Evolutionary conservation across 2,888 invertebrate genomes (phyloP), one percentile per base, ranked within the genome.

Genomic region (Volucella bombylans): DNA sequence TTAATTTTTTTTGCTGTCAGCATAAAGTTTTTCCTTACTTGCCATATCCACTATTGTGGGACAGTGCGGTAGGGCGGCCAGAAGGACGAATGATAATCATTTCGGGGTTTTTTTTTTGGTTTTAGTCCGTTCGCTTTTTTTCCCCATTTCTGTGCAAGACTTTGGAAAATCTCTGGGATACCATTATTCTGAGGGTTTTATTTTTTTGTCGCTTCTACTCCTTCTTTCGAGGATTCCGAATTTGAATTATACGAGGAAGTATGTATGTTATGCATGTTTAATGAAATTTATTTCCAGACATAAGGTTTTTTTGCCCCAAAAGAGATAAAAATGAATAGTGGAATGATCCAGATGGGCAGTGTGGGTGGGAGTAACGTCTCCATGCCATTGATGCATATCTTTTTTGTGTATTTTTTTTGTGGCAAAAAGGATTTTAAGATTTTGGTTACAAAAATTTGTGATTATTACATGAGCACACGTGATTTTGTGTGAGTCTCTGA

Each of bases 271-370:
- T 11, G 57, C 11, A 38, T n/a, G 54, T 54, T 47, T 71, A 78
- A 72, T 82, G 67, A 72, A 82, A 72, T 78, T 78, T 82, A 72
- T 82, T 78, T 82, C 55, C 82, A 77, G 69, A 77, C 69, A 65
- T 77, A 77, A 69, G 77, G 69, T 62, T 77, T 74, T n/a, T 64
- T 80, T 65, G 50, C 54, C 39, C 38, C 57, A 43, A 15, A n/a
- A 15, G 59, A 71, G 61, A 80, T 74, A 55, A 71, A 81, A 77
- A 77, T 77, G 69, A 68, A 45, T 57, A 64, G 59, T 65, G 49
- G 50, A 57, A 47, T 57, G 11, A 39, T 15, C 31, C 4, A 23
- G 8, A 38, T 52, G 14, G 23, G 10, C 2, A 12, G 15, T 31
- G 1, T 31, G 59, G 18, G 69, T 11, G 38, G 55, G 43, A 18